These are phyloP conservation scores for Chymomyza fuscimana DNA, from an alignment of 2,888 invertebrate species.

Conservation along the genomic window DNA sequence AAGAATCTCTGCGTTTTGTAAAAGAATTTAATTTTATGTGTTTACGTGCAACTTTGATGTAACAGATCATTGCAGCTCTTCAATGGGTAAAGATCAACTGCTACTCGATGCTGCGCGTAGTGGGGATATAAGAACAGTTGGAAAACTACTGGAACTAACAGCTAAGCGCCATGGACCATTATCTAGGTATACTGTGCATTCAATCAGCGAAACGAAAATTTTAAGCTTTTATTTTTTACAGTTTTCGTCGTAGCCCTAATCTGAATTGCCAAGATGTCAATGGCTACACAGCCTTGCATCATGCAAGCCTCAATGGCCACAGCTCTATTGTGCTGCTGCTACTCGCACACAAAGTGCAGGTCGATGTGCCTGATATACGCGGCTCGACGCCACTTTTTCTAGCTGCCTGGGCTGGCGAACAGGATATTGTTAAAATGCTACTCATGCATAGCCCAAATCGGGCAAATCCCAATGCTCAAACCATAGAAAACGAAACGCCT, in stretches of 20 bases:
- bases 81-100: constrained; percentile 97
- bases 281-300: constrained; percentile 95
- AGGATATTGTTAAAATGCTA: constrained; percentile 91
- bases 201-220: background rate
- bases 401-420: constrained; percentile 96
- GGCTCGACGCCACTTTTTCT: constrained; percentile 96
- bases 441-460: constrained; percentile 88
- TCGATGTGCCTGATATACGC: constrained; percentile 92
- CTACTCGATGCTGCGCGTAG: constrained; percentile 95
- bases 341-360: constrained; percentile 88
- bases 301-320: constrained; percentile 95
- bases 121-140: constrained; percentile 92
- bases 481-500: constrained; percentile 89
- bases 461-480: constrained; percentile 89
- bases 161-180: constrained; percentile 95
- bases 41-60: constrained; percentile 1
- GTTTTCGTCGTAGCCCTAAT: constrained; percentile 92
- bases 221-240: constrained; percentile 74
- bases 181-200: constrained; percentile 84
- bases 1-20: background rate
- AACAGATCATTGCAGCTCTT: constrained; percentile 12
- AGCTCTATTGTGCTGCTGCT: constrained; percentile 92
- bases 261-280: constrained; percentile 95
- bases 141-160: constrained; percentile 92
- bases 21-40: background rate